Evolutionary conservation across 2,888 invertebrate genomes (phyloP), one percentile per base, ranked within the genome.

Genomic region (Nysson spinosus): DNA sequence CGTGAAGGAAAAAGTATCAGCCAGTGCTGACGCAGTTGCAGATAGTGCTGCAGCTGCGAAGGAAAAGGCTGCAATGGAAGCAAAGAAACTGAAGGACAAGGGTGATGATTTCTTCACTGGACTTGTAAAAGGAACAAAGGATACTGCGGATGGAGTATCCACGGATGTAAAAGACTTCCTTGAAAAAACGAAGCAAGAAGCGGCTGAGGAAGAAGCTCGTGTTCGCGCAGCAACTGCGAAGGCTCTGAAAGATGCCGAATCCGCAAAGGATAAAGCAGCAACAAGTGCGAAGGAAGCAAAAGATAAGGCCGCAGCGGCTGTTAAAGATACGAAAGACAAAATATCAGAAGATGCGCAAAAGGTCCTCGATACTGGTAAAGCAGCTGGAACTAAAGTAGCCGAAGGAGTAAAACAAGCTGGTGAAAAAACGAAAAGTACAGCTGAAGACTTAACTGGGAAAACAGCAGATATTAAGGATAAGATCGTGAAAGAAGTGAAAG

Each of bases 391-490:
- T 7, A 73, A 76, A 46, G 88, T 47, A 7, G 88, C 88, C 3
- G 88, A 89, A 70, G 88, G 88, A 17, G 87, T 89, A 3, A 60
- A 66, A 52, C 40, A 46, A 17, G 51, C 32, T 4, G 60, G 28
- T 5, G 57, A 80, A 87, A 89, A 55, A 88, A 88, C 65, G 88
- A 89, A 78, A 83, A 88, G 22, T 84, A 86, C 52, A 88, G 86
- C 49, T 4, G 26, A 61, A 4, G 58, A 63, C 14, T 1, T 71
- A 4, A 30, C 44, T 7, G 58, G 69, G 11, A 65, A 69, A 52
- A 35, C 62, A 19, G 47, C 70, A 11, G 69, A 73, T 30, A 37
- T 65, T 4, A 73, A 69, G 9, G 70, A 72, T 30, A 71, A 44
- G 4, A 26, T 26, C 3, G 9, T 39, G 3, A 46, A 57, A 1